Evolutionary conservation across 2,113 vertebrate genomes (phyloP).

Genomic region (Hipposideros armiger): DNA sequence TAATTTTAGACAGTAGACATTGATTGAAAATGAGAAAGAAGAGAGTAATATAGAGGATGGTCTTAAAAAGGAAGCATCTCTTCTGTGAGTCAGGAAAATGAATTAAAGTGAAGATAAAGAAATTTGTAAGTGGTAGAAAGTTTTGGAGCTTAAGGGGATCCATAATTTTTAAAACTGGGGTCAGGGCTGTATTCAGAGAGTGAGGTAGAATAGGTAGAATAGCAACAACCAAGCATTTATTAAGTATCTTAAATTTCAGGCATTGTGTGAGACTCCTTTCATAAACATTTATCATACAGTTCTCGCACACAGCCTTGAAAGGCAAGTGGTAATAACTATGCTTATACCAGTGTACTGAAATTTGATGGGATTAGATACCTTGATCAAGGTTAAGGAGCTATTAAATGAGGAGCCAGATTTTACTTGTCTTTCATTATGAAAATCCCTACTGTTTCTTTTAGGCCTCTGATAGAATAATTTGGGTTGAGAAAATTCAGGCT

Average conservation of each 20-base stretch:
- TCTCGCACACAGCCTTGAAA: background rate
- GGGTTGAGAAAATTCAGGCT: slow-evolving; percentile 9
- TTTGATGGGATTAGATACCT: slow-evolving; percentile 34
- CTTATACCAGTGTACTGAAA: background rate
- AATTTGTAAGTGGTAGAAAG: background rate
- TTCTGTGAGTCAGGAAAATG: slow-evolving; percentile 4
- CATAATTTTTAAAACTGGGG: slow-evolving; percentile 34
- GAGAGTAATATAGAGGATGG: background rate
- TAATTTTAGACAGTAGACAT: background rate
- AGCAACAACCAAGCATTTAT: background rate
- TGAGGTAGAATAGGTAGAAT: background rate
- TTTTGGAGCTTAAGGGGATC: background rate
- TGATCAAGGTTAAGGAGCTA: background rate
- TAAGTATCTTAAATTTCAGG: background rate
- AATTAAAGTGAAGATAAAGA: slow-evolving; percentile 42
- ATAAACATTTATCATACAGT: slow-evolving; percentile 21
- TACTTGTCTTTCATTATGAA: slow-evolving; percentile 13
- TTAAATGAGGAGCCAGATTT: background rate
- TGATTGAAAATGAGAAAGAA: slow-evolving; percentile 36
- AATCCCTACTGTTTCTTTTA: slow-evolving; percentile 50
- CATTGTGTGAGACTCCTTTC: background rate
- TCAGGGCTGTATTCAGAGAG: background rate
- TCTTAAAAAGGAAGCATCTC: background rate
- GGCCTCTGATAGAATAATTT: background rate
- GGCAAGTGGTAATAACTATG: background rate